Base-by-base conservation (phyloP, 2,113 vertebrate species). In the Nothobranchius furzeri region DNA sequence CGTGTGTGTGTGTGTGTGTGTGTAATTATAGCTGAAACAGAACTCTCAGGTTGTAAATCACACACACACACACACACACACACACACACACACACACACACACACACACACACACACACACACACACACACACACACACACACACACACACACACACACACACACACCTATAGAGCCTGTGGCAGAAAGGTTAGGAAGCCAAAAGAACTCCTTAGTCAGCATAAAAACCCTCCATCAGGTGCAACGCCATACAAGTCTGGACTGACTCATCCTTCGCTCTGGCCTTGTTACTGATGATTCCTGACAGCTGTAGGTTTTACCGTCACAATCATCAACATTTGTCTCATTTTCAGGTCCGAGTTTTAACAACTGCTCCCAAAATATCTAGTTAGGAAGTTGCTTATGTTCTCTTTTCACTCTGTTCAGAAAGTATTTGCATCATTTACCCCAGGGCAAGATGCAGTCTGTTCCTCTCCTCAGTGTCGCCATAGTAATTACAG, bases 121-220 rank as follows among this genome's bases (percentile, higher is more conserved):
- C 1, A 20, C 20, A 20, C 20, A 20, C 20, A 20, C 20, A 20
- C 20, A 20, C 20, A 20, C 20, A 20, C 20, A 20, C 20, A 20
- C 20, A 20, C 20, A 20, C 20, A 20, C 20, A 64, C 64, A 64
- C 64, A 55, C 36, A 62, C 60, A 47, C 53, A 71, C 67, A 57
- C 49, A 35, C 25, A 65, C 56, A 42, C 8, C 48, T 58, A 56
- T 62, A 58, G 6, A 60, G 75, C 79, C 79, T 70, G 55, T 69
- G 65, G 82, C 74, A 84, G 81, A 55, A 73, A 74, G 40, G 69
- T 79, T 36, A 71, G 60, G 24, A 46, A 53, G 17, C 43, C 45
- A 20, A 35, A 63, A 79, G 64, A 59, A 74, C 24, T 40, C 63
- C 75, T 88, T 77, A 84, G 55, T 89, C 87, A 87, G 83, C 90